phyloP scores from a whole-genome alignment of 2,113 vertebrate species.

The Anoura caudifer region DNA sequence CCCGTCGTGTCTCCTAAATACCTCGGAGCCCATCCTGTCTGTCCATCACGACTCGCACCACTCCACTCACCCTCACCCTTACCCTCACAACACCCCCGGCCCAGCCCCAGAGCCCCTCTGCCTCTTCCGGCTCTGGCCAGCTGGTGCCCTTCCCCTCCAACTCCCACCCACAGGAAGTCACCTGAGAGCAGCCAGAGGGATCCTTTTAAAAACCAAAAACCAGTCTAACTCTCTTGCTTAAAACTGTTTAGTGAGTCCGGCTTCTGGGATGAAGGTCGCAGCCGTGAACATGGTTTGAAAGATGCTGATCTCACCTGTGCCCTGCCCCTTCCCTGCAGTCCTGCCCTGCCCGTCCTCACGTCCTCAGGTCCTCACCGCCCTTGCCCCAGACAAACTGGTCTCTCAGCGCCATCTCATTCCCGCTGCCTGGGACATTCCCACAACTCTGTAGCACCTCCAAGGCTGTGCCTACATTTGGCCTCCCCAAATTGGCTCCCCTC shows the following conservation, averaged over 20 bases:
- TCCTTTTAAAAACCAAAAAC: neutral
- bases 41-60: neutral
- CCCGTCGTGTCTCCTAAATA: neutral
- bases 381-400: neutral
- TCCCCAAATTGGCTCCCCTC: neutral
- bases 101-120: neutral
- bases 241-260: neutral
- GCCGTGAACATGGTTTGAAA: neutral
- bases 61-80: neutral
- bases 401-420: too few species aligned
- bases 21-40: rapidly evolving
- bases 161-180: neutral
- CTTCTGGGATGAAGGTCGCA: neutral
- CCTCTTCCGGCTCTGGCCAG: neutral
- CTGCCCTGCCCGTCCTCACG: too few species aligned
- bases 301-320: neutral
- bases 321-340: neutral
- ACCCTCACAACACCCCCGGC: rapidly evolving
- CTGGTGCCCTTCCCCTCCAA: neutral
- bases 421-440: neutral
- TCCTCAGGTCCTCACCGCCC: neutral
- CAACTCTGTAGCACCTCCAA: neutral
- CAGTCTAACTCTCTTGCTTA: neutral
- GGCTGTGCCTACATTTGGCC: neutral
- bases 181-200: neutral